Conservation (phyloP, 1,140 invertebrate species). For the Pseudobourletiella spinata region DNA sequence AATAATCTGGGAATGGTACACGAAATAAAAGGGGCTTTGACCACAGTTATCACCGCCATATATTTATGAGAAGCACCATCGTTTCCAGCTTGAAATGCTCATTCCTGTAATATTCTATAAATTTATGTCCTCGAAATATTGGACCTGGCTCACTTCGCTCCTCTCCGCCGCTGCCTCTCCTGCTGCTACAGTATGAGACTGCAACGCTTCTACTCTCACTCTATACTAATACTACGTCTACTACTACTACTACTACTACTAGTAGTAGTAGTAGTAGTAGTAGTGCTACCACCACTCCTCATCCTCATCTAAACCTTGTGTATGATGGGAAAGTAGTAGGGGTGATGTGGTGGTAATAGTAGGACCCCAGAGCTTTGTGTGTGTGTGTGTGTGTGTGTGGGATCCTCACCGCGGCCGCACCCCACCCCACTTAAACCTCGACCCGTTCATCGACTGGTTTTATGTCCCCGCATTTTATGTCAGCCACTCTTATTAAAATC, state of each 20-base stretch:
- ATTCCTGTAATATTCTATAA: conserved; percentile 35
- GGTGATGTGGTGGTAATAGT: background rate
- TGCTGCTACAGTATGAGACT: background rate
- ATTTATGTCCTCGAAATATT: conserved; percentile 35
- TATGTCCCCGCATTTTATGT: conserved; percentile 30
- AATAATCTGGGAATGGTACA: conserved; percentile 35
- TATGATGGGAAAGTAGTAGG: background rate
- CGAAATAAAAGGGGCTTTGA: conserved; percentile 34
- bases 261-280: too few relatives aligned
- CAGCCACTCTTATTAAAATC: conserved; percentile 33
- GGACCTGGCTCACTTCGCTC: conserved; percentile 18
- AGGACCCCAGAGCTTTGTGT: too few relatives aligned
- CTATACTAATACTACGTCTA: too few relatives aligned
- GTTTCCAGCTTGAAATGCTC: conserved; percentile 32
- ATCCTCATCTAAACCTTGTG: background rate
- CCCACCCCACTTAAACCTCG: background rate
- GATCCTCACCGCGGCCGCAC: background rate
- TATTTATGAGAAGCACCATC: conserved; percentile 35
- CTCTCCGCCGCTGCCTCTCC: background rate
- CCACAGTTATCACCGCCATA: conserved; percentile 35
- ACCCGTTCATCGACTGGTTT: background rate
- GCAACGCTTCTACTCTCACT: background rate
- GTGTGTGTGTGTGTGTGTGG: too few relatives aligned
- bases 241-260: too few relatives aligned
- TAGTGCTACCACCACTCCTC: background rate